Evolutionary conservation across 2,888 invertebrate species (phyloP).

Genomic region (Coenonympha arcania): DNA sequence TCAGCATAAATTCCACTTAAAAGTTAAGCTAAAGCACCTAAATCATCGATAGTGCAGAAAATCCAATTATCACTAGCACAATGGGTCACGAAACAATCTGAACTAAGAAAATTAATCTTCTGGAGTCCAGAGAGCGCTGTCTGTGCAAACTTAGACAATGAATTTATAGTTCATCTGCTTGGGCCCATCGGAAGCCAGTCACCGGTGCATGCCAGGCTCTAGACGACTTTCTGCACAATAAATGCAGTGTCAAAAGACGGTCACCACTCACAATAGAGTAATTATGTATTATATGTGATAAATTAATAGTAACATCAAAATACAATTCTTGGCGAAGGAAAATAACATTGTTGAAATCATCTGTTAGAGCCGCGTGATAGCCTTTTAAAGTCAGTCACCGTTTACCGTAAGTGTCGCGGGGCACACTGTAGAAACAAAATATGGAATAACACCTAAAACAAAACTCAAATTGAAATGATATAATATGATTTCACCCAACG

Average conservation of each 20-base stretch:
- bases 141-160: constrained; percentile 73
- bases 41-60: constrained; percentile 68
- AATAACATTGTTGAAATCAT: too few species aligned
- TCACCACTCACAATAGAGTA: too few species aligned
- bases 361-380: too few species aligned
- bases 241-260: neutral
- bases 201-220: constrained; percentile 31
- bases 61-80: constrained; percentile 74
- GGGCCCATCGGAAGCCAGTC: constrained; percentile 54
- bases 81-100: constrained; percentile 75
- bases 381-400: too few species aligned
- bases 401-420: too few species aligned
- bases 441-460: too few species aligned
- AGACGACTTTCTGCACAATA: neutral
- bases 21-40: constrained; percentile 53
- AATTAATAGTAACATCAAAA: too few species aligned
- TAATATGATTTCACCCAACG: too few species aligned
- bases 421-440: too few species aligned
- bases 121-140: constrained; percentile 69
- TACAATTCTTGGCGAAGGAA: too few species aligned
- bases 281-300: too few species aligned
- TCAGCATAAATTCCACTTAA: constrained; percentile 15
- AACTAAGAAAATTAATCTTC: constrained; percentile 76
- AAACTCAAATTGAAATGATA: too few species aligned
- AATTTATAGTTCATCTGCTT: constrained; percentile 74